These are phyloP conservation scores for Tiliqua scincoides DNA, from an alignment of 2,113 vertebrate species.

Conservation along the genomic window DNA sequence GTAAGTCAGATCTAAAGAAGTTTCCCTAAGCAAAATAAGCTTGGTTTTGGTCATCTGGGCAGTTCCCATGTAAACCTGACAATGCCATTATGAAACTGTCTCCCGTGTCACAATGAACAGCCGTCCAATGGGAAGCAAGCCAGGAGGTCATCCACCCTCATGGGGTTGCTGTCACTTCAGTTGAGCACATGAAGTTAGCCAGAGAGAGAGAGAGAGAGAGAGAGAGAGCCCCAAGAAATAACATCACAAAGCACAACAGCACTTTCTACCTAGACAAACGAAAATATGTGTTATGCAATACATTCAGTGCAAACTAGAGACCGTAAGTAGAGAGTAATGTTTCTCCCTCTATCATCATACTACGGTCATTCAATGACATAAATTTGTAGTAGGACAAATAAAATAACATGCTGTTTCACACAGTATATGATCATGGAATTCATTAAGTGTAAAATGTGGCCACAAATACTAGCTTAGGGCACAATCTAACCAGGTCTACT, in stretches of 20 bases:
- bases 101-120: neutral
- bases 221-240: neutral
- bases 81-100: neutral
- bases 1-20: neutral
- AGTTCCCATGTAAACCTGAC: neutral
- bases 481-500: no score
- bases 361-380: neutral
- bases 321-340: no score
- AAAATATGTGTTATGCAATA: neutral
- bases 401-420: neutral
- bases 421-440: neutral
- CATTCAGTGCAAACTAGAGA: neutral
- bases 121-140: neutral
- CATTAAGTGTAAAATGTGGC: neutral
- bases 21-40: neutral
- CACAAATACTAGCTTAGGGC: no score
- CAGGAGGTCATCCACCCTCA: neutral
- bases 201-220: no score
- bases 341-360: no score
- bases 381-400: neutral
- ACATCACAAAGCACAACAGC: neutral
- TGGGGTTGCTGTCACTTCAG: neutral
- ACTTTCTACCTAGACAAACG: neutral
- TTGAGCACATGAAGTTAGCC: neutral
- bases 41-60: neutral